phyloP scores from a whole-genome alignment of 1,140 invertebrate genomes.

The Brachionus paranguensis region DNA sequence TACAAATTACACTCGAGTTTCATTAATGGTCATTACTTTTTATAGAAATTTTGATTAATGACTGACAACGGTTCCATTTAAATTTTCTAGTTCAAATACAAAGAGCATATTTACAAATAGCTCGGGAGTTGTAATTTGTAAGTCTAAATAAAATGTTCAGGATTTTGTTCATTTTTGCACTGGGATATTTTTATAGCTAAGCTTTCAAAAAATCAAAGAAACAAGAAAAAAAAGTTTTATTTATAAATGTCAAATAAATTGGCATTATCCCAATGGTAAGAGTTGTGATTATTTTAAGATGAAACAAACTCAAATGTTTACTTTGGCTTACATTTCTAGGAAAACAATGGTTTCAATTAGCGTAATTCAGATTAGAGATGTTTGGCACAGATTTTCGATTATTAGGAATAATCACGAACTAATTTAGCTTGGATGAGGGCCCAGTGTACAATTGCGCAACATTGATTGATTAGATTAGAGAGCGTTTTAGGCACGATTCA shows the following conservation, averaged over 20 bases:
- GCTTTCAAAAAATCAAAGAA: background rate
- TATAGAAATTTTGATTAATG: conserved; percentile 2
- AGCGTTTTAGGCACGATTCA: background rate
- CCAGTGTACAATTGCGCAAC: background rate
- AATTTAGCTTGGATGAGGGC: background rate
- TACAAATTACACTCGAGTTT: background rate
- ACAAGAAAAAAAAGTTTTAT: background rate
- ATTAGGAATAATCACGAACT: background rate
- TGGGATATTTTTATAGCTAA: background rate
- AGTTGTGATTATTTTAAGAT: background rate
- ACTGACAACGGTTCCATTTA: background rate
- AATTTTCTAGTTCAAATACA: background rate
- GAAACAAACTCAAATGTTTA: background rate
- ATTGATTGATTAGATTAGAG: background rate
- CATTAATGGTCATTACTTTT: background rate
- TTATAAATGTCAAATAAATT: background rate
- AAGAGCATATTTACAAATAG: background rate
- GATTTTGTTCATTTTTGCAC: background rate
- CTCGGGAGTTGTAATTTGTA: background rate
- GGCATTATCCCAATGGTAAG: background rate
- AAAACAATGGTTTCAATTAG: background rate
- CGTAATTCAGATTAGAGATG: background rate
- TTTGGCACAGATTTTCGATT: background rate
- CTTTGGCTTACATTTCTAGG: background rate
- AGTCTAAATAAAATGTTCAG: background rate